Evolutionary conservation across 2,888 invertebrate species (phyloP), one percentile per base, ranked within the genome.

Genomic region (Acleris literana): DNA sequence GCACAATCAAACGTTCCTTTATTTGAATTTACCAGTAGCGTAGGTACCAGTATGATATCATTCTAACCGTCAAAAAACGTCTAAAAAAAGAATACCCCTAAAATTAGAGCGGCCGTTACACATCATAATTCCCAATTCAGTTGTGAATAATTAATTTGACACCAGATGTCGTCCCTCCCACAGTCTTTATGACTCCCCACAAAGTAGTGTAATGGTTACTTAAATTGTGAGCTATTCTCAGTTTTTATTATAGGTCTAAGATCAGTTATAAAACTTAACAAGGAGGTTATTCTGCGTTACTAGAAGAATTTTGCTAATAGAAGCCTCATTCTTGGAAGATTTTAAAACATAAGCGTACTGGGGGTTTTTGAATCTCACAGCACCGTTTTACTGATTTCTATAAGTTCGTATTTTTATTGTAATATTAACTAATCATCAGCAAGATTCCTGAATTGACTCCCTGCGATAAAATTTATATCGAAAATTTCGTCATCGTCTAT

Each of bases 161-260:
- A 73, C 77, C 85, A 85, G 77, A 83, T 83, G 84, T 78, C 74
- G 72, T 73, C 77, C 75, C 84, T 83, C 83, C 83, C 84, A 82
- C 80, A 72, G 71, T 68, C 57, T 64, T 51, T 63, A 54, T 56
- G 20, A 62, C 51, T 22, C 22, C 7, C 51, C 44, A 51, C 20
- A 55, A 51, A 65, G 46, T 61, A 54, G 16, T 39, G 4, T 60
- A 56, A 65, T 51, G 48, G 48, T 64, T 58, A 58, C 51, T 64
- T 46, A 49, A 59, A 54, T 54, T 49, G 49, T 49, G 39, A 52
- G 39, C 52, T 66, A 66, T 61, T 56, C 18, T 51, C 44, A 39
- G 52, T 22, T 52, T 60, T 51, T 62, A 57, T 57, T 33, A 59
- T 11, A 33, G 48, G 18, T 25, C 18, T 57, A 57, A n/a, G 49